Evolutionary conservation across 2,797 vertebrate genomes (phyloP).

Genomic region (Chromis chromis): DNA sequence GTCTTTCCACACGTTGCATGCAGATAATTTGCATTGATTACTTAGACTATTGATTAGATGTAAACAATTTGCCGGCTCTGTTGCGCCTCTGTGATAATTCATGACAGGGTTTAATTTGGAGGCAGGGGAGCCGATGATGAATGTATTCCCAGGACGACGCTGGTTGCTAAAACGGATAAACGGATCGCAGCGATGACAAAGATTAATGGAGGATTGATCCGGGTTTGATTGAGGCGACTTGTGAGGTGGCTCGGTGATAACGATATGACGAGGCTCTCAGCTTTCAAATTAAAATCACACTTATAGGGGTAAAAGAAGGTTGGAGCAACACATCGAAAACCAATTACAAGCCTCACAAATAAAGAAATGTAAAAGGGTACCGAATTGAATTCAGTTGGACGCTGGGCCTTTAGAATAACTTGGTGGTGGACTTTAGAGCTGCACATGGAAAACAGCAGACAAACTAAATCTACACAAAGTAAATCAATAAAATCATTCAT

Average conservation of each 20-base stretch:
- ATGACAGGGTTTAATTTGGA: constrained; percentile 51
- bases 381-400: too few species aligned
- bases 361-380: too few species aligned
- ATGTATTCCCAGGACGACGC: constrained; percentile 18
- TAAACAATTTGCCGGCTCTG: constrained; percentile 50
- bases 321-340: too few species aligned
- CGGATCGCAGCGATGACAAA: constrained; percentile 29
- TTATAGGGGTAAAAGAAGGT: too few species aligned
- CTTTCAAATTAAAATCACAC: neutral
- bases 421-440: too few species aligned
- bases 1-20: constrained; percentile 49
- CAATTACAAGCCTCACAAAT: too few species aligned
- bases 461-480: too few species aligned
- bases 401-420: too few species aligned
- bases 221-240: constrained; percentile 36
- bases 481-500: too few species aligned
- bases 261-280: neutral
- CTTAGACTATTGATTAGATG: constrained; percentile 58
- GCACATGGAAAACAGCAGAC: too few species aligned
- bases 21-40: constrained; percentile 57
- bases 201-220: constrained; percentile 55
- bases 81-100: constrained; percentile 44
- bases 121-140: constrained; percentile 19
- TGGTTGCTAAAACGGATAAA: constrained; percentile 22
- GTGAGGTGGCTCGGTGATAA: neutral